Conservation (phyloP, 1,140 invertebrate species). For the silkworm (Bombyx mori) region DNA sequence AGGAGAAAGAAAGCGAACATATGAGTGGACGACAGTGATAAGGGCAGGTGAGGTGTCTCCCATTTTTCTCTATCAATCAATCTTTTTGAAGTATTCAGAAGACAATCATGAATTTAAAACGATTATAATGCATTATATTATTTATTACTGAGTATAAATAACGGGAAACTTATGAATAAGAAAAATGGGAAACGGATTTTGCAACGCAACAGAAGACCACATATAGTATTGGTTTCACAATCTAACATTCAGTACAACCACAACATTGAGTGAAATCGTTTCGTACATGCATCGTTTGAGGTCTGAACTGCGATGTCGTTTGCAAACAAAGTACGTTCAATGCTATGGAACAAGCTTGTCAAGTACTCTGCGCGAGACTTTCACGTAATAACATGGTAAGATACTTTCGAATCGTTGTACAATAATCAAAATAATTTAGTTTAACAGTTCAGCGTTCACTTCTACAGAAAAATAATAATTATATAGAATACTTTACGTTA, state of each 20-base stretch:
- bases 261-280: constrained; percentile 27
- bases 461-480: too few relatives aligned
- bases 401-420: too few relatives aligned
- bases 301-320: not conserved
- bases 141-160: not conserved
- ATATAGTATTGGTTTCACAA: constrained; percentile 20
- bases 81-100: too few relatives aligned
- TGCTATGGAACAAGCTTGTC: not conserved
- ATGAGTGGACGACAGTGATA: constrained; percentile 60
- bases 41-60: constrained; percentile 32
- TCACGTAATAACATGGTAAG: too few relatives aligned
- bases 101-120: too few relatives aligned
- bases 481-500: too few relatives aligned
- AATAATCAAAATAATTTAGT: too few relatives aligned
- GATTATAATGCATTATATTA: too few relatives aligned
- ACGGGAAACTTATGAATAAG: constrained; percentile 5
- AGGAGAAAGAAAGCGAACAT: constrained; percentile 68
- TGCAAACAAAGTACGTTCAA: constrained; percentile 1
- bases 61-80: constrained; percentile 26
- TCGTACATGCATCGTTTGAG: constrained; percentile 20
- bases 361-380: too few relatives aligned
- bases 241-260: constrained; percentile 31
- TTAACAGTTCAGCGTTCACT: too few relatives aligned
- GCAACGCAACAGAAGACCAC: constrained; percentile 32
- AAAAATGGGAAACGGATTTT: constrained; percentile 24